Evolutionary conservation across 1,140 invertebrate species (phyloP), one percentile per base, ranked within the genome.

Genomic region (Capitella teleta): DNA sequence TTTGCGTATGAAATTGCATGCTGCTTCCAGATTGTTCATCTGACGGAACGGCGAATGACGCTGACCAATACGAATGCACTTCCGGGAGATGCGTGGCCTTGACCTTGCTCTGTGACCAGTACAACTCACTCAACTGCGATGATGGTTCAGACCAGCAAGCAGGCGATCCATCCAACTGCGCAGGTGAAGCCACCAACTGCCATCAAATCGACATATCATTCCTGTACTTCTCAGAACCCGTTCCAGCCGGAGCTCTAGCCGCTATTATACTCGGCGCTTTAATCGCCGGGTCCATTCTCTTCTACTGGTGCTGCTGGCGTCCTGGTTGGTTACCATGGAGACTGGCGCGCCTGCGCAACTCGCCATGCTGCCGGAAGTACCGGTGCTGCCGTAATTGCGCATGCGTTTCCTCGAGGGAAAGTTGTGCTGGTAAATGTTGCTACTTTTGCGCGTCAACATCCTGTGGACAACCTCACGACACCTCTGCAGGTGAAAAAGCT

Each of bases 291-390:
- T 16, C 26, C 3, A 21, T 44, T 3, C 23, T 44, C 42, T 24
- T 26, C 10, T 44, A 44, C n/a, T 44, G 42, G 42, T 28, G 21
- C 8, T 44, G 21, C n/a, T 44, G 42, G 42, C 42, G 42, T 6
- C 42, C 42, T 26, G 42, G 42, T 3, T 44, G 42, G 42, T 44
- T 23, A 16, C 42, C 42, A 21, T 44, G 42, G 42, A 23, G 42
- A 25, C 2, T 44, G n/a, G 42, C 42, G 25, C 42, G 42, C 26
- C 42, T 44, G 4, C 42, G 42, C 42, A 44, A 44, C 21, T 16
- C 28, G 23, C 19, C 21, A 10, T 44, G 42, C 4, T 44, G 42
- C n/a, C 42, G 25, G n/a, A n/a, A n/a, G n/a, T n/a, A n/a, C n/a
- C n/a, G n/a, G n/a, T n/a, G n/a, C n/a, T n/a, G n/a, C n/a, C n/a